Conservation (phyloP, 1,140 invertebrate species). For the Zophobas morio region DNA sequence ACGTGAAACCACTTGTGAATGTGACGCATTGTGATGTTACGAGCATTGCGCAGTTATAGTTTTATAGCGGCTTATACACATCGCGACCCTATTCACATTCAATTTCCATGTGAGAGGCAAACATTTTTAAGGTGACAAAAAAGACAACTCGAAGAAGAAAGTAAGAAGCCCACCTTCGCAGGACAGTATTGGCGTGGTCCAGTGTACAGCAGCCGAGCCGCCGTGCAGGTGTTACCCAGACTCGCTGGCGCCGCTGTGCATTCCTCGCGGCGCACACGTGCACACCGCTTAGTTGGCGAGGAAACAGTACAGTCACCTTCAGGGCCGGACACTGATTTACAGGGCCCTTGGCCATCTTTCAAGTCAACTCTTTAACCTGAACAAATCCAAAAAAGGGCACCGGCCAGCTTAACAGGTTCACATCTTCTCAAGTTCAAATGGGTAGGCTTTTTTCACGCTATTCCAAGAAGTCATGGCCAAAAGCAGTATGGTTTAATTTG, state of each 20-base stretch:
- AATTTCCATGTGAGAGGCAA: neutral
- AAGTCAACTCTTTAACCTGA: neutral
- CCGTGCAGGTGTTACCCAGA: constrained; percentile 63
- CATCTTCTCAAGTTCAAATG: no score
- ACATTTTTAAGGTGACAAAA: constrained; percentile 3
- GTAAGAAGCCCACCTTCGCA: constrained; percentile 47
- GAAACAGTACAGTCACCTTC: constrained; percentile 51
- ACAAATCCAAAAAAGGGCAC: neutral
- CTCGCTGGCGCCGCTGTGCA: constrained; percentile 60
- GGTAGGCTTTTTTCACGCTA: no score
- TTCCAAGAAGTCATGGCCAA: neutral
- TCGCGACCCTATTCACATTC: neutral
- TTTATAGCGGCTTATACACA: neutral
- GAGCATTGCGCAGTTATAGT: no score
- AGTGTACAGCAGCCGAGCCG: constrained; percentile 47
- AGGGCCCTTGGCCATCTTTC: constrained; percentile 20
- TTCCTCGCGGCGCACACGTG: constrained; percentile 62
- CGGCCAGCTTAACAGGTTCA: no score
- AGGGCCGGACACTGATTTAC: constrained; percentile 42
- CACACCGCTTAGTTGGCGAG: constrained; percentile 49
- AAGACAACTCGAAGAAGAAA: neutral
- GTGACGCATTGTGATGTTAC: no score
- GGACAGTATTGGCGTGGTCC: constrained; percentile 56
- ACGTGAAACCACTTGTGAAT: no score
- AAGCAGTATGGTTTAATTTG: neutral